A percentile compares a stretch with the other conserved stretches of the same genome.
Evolutionary conservation across 2,888 invertebrate genomes (phyloP).

Genomic region (Carpatolechia fugitivella): DNA sequence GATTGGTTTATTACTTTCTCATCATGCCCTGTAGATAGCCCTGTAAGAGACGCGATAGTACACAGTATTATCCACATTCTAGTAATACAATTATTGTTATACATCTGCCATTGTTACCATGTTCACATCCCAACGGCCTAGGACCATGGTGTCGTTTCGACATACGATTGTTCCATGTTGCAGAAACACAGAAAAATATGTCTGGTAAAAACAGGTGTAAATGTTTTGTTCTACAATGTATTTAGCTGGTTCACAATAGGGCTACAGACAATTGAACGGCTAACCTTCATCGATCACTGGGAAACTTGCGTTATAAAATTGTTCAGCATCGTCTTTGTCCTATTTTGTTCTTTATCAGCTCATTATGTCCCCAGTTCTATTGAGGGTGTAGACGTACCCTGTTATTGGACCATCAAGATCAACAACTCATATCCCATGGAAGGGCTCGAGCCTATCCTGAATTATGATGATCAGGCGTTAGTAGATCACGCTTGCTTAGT

Average conservation of each 20-base stretch:
- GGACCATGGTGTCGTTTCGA: conserved; percentile 50
- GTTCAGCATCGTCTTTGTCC: too few relatives aligned
- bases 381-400: too few relatives aligned
- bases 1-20: too few relatives aligned
- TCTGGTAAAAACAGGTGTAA: conserved; percentile 1
- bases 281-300: neutral
- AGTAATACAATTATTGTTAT: conserved; percentile 44
- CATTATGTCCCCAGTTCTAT: too few relatives aligned
- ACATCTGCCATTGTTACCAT: conserved; percentile 48
- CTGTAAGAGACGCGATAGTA: conserved; percentile 3
- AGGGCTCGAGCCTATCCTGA: too few relatives aligned
- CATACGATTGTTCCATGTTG: conserved; percentile 53
- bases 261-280: neutral
- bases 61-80: conserved; percentile 10
- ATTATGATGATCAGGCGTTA: too few relatives aligned
- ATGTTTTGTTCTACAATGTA: conserved; percentile 2
- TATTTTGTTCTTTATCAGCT: too few relatives aligned
- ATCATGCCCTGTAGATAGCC: neutral
- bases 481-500: too few relatives aligned
- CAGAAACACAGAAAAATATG: conserved; percentile 20
- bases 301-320: neutral
- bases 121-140: conserved; percentile 51
- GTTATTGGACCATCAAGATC: too few relatives aligned
- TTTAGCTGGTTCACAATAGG: neutral
- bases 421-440: too few relatives aligned